A percentile compares a stretch with the other conserved stretches of the same genome.
These are phyloP conservation scores for Menidia menidia DNA, from an alignment of 2,797 vertebrate genomes.

Conservation along the genomic window DNA sequence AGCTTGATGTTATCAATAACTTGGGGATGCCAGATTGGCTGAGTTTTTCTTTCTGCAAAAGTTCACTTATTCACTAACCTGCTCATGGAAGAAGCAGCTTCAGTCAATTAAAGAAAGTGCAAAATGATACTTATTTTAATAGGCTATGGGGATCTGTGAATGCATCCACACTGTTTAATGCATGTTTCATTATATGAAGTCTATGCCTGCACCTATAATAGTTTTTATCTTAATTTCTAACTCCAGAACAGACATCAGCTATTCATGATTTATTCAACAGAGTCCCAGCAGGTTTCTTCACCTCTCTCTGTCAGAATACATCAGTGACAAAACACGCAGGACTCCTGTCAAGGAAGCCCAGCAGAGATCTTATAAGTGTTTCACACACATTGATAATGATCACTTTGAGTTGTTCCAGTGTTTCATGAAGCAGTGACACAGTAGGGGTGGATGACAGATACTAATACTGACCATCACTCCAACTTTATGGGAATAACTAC, in stretches of 20 bases:
- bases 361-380: slow-evolving; percentile 24
- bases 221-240: slow-evolving; percentile 6
- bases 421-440: slow-evolving; percentile 1
- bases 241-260: slow-evolving; percentile 24
- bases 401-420: slow-evolving; percentile 6
- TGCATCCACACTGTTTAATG: slow-evolving; percentile 33
- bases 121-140: slow-evolving; percentile 16
- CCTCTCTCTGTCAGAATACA: slow-evolving; percentile 35
- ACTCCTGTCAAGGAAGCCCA: slow-evolving; percentile 24
- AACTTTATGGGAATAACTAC: neutral
- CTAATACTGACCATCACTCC: neutral
- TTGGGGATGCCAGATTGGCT: slow-evolving; percentile 44
- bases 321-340: slow-evolving; percentile 6
- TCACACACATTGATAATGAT: slow-evolving; percentile 24
- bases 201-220: neutral
- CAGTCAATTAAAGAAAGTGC: slow-evolving; percentile 11
- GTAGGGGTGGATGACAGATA: slow-evolving; percentile 2
- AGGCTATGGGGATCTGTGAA: slow-evolving; percentile 18
- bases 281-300: slow-evolving; percentile 34
- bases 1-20: slow-evolving; percentile 42
- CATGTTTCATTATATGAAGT: slow-evolving; percentile 1
- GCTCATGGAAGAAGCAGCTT: slow-evolving; percentile 6
- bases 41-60: slow-evolving; percentile 2
- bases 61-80: slow-evolving; percentile 36
- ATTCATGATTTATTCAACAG: slow-evolving; percentile 54